Base-by-base conservation (phyloP, 2,888 invertebrate genomes). In the Gymnoscelis rufifasciata region DNA sequence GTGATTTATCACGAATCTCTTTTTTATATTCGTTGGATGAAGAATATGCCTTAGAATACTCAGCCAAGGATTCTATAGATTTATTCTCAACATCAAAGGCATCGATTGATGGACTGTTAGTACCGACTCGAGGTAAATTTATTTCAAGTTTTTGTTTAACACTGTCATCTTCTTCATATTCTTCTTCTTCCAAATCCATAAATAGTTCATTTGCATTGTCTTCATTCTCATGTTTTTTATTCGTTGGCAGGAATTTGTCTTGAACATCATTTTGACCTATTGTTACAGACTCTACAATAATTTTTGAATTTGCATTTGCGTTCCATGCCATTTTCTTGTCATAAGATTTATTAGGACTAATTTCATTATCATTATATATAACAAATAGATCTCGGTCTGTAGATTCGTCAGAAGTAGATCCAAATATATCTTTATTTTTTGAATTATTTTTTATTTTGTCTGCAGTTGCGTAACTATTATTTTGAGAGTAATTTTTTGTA, bases 341-440 rank as follows among this genome's bases (percentile, higher is more conserved):
- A 24, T 50, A 33, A 23, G 51, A 39, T 8, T 44, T 52, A 41
- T 60, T 56, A 8, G 60, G 57, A 11, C 59, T 69, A 31, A 54
- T 66, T 44, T 71, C 68, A 59, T 70, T 76, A 30, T 82, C 81
- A 57, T 66, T 73, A 47, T 77, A 78, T 54, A 83, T 78, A 11
- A 79, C 51, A 59, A 82, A 76, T 38, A 83, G 53, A 57, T 79
- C 78, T 55, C 75, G 73, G 29, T 78, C 70, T 37, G 60, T 58
- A 12, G 63, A 67, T 48, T 61, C 60, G 28, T 30, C 54, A 10
- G 65, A 61, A n/a, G 53, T 45, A 13, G 66, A 64, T 27, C 46
- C 57, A 24, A 57, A 57, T 1, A 54, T 37, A 28, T 54, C 52
- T 33, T 28, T 57, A 12, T 58, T 15, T 27, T 45, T 45, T 14